phyloP scores from a whole-genome alignment of 2,888 invertebrate genomes.

The Prostheceraeus crozeri region DNA sequence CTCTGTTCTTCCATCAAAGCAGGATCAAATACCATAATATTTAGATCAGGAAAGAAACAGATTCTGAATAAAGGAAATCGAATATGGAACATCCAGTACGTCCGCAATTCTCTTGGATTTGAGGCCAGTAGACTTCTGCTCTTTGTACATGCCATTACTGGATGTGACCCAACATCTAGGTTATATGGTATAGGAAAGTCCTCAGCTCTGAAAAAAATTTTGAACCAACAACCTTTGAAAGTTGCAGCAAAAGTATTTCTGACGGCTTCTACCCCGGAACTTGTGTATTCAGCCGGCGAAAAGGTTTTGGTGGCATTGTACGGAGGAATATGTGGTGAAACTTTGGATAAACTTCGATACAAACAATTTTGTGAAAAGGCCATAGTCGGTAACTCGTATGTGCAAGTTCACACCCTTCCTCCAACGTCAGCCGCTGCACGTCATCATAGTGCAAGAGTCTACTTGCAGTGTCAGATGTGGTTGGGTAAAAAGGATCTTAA shows the following conservation, averaged over 20 bases:
- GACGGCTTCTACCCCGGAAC: neutral
- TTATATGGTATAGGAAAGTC: constrained; percentile 40
- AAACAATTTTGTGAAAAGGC: constrained; percentile 21
- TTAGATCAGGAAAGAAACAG: too few species aligned
- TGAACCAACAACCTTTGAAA: neutral
- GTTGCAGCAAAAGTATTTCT: neutral
- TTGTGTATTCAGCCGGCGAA: neutral
- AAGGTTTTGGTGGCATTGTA: constrained; percentile 20
- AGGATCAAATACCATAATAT: constrained; percentile 16
- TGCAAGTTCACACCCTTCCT: constrained; percentile 17
- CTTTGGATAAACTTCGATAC: neutral
- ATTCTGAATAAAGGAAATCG: constrained; percentile 34
- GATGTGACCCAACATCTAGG: constrained; percentile 42
- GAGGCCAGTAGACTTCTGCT: constrained; percentile 35
- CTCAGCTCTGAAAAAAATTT: constrained; percentile 30
- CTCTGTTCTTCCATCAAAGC: constrained; percentile 37
- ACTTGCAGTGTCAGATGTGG: constrained; percentile 7
- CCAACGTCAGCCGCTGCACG: constrained; percentile 3
- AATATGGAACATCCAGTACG: constrained; percentile 41
- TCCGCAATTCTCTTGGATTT: constrained; percentile 36
- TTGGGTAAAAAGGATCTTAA: constrained; percentile 2
- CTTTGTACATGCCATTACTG: constrained; percentile 42
- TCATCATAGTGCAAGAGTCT: constrained; percentile 7
- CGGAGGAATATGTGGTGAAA: constrained; percentile 11
- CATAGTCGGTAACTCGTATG: constrained; percentile 14